Percentiles rank a stretch among this genome's conserved stretches.
Conservation (phyloP, 2,888 invertebrate genomes). For the Clivina fossor region DNA sequence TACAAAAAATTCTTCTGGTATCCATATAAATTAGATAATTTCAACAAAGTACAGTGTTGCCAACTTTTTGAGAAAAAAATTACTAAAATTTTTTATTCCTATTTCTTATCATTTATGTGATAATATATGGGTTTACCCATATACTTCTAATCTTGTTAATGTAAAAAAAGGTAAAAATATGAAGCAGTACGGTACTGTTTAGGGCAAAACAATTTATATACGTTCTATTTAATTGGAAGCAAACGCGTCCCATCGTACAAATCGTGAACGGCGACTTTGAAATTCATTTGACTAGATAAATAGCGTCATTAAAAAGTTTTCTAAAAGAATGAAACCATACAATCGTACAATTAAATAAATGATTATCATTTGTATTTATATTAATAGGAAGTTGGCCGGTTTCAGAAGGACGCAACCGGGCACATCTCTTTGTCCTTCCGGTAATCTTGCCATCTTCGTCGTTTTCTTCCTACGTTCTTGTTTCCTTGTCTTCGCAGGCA, state of each 20-base stretch:
- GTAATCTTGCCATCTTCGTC: constrained; percentile 6
- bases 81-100: too few species aligned
- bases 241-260: constrained; percentile 26
- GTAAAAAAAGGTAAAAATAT: too few species aligned
- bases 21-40: too few species aligned
- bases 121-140: too few species aligned
- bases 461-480: background rate
- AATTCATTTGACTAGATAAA: constrained; percentile 34
- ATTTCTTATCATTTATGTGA: too few species aligned
- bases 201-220: constrained; percentile 16
- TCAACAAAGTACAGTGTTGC: too few species aligned
- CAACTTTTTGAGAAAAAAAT: too few species aligned
- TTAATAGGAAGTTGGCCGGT: constrained; percentile 29
- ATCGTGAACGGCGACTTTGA: constrained; percentile 17
- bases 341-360: constrained; percentile 32
- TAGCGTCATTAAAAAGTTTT: constrained; percentile 30
- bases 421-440: constrained; percentile 11
- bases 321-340: constrained; percentile 20
- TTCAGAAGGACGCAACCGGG: too few species aligned
- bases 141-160: too few species aligned
- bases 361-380: constrained; percentile 33
- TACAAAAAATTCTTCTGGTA: too few species aligned
- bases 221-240: constrained; percentile 29
- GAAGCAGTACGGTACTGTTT: too few species aligned
- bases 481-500: background rate